phyloP scores from a whole-genome alignment of 2,888 invertebrate genomes.

The Ditylenchus weischeri region DNA sequence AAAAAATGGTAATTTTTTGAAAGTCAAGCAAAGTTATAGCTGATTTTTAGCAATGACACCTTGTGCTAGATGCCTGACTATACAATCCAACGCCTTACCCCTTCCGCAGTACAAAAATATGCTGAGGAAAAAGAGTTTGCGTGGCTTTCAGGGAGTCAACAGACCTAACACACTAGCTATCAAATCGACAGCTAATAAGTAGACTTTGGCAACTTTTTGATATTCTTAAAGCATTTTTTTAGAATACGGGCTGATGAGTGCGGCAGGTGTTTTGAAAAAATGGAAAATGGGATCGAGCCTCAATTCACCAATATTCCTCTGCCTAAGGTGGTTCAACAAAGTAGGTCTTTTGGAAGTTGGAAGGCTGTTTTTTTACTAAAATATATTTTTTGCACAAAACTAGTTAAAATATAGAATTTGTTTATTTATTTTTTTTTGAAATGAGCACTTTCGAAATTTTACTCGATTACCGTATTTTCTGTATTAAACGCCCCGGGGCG shows the following conservation, averaged over 20 bases:
- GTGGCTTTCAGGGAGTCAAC: not conserved
- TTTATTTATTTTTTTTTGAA: no score
- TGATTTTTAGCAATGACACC: constrained; percentile 72
- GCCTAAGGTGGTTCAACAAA: constrained; percentile 24
- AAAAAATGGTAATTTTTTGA: constrained; percentile 39
- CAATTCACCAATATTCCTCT: constrained; percentile 26
- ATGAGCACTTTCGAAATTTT: no score
- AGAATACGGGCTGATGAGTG: constrained; percentile 9
- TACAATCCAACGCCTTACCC: constrained; percentile 56
- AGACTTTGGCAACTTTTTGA: not conserved
- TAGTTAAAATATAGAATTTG: no score
- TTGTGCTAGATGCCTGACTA: constrained; percentile 84
- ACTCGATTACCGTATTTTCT: no score
- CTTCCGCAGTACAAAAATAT: constrained; percentile 19
- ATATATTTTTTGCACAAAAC: constrained; percentile 20
- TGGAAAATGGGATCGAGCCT: constrained; percentile 29
- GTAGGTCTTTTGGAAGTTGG: constrained; percentile 16
- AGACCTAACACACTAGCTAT: not conserved
- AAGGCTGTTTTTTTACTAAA: no score
- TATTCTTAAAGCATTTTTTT: not conserved
- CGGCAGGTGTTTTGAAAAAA: constrained; percentile 36
- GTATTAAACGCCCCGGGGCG: no score
- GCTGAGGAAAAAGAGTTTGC: not conserved
- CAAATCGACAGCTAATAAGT: not conserved
- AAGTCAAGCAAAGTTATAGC: not conserved